Evolutionary conservation across 2,888 invertebrate species (phyloP).

Genomic region (Ophion ellenae): DNA sequence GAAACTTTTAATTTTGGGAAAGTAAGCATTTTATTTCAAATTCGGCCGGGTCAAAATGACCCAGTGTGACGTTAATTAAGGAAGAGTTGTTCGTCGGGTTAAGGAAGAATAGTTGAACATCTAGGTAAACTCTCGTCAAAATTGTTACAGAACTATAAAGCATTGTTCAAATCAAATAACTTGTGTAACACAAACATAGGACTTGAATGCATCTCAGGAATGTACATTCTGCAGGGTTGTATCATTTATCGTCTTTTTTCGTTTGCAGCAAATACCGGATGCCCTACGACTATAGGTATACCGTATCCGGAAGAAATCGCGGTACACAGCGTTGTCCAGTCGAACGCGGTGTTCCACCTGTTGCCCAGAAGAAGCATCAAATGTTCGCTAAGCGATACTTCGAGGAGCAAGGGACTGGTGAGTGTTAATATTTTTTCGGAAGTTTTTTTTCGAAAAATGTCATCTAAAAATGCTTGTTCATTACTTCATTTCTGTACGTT

Average conservation of each 20-base stretch:
- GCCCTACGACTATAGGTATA: constrained; percentile 90
- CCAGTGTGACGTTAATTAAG: too few species aligned
- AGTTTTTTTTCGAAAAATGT: neutral
- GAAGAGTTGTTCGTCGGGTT: too few species aligned
- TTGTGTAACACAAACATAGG: too few species aligned
- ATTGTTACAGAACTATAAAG: too few species aligned
- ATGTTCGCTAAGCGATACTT: constrained; percentile 95
- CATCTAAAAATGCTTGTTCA: too few species aligned
- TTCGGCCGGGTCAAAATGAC: too few species aligned
- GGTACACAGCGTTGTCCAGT: constrained; percentile 84
- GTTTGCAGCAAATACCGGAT: constrained; percentile 87
- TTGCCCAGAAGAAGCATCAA: constrained; percentile 95
- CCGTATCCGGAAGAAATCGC: constrained; percentile 81
- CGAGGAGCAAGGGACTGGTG: constrained; percentile 85
- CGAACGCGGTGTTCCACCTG: constrained; percentile 86
- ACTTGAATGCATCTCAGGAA: neutral
- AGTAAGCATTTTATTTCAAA: too few species aligned
- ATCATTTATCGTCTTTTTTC: neutral
- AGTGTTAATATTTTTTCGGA: constrained; percentile 50
- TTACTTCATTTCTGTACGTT: too few species aligned
- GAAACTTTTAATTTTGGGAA: too few species aligned
- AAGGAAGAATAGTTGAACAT: too few species aligned
- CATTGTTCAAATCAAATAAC: too few species aligned
- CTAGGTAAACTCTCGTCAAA: too few species aligned
- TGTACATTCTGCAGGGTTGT: neutral